phyloP scores from a whole-genome alignment of 2,113 vertebrate species.

The Seriola dumerili region DNA sequence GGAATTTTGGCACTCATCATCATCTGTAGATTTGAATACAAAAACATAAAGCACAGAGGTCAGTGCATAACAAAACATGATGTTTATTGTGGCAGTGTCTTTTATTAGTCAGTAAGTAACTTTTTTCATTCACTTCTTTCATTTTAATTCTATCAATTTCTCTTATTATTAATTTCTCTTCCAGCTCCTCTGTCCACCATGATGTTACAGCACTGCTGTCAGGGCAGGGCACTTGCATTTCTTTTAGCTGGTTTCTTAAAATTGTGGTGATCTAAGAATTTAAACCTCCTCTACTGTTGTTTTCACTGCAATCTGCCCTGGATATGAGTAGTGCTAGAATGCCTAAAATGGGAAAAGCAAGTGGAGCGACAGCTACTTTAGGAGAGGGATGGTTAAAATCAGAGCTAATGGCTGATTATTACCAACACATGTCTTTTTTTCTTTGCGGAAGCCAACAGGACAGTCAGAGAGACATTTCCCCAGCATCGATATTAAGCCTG shows the following conservation, averaged over 20 bases:
- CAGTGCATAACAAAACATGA: background rate
- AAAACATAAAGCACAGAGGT: background rate
- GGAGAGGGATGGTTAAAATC: background rate
- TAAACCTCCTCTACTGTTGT: slow-evolving; percentile 18
- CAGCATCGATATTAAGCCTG: slow-evolving; percentile 51
- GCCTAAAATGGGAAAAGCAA: slow-evolving; percentile 34
- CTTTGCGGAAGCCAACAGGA: rapidly evolving
- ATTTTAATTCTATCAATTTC: background rate
- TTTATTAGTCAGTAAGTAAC: background rate
- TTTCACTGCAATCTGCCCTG: slow-evolving; percentile 22
- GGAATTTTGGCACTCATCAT: background rate
- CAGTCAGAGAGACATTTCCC: rapidly evolving
- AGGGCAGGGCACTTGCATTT: background rate
- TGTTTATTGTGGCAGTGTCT: background rate
- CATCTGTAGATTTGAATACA: slow-evolving; percentile 41
- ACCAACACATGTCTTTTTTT: background rate
- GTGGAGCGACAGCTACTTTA: background rate
- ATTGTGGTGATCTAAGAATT: slow-evolving; percentile 4
- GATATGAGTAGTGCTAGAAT: background rate
- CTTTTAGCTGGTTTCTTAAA: background rate
- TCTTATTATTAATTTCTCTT: slow-evolving; percentile 1
- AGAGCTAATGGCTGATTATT: slow-evolving; percentile 28
- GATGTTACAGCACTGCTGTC: background rate
- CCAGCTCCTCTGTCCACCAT: background rate
- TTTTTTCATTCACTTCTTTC: background rate